Evolutionary conservation across 2,797 vertebrate species (phyloP).

Genomic region (Peromyscus eremicus): DNA sequence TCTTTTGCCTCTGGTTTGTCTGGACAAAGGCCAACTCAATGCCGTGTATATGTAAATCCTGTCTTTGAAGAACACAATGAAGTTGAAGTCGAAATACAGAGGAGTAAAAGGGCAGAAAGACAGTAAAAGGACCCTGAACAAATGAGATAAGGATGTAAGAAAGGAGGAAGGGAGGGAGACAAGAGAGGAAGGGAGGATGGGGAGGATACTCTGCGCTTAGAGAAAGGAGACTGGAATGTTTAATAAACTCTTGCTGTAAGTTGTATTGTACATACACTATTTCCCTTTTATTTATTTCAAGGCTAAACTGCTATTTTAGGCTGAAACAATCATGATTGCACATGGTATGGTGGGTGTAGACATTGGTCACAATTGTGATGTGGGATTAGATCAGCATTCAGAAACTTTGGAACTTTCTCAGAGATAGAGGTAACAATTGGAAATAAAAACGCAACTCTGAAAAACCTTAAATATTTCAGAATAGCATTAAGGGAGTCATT

Average conservation of each 20-base stretch:
- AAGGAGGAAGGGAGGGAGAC: rapidly evolving
- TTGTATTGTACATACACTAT: constrained; percentile 75
- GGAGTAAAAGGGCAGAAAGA: constrained; percentile 50
- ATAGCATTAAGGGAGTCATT: constrained; percentile 38
- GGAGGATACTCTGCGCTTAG: neutral
- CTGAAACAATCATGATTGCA: constrained; percentile 65
- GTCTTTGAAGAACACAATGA: neutral
- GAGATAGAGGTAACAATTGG: constrained; percentile 14
- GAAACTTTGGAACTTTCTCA: constrained; percentile 53
- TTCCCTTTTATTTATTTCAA: constrained; percentile 77
- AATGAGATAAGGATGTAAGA: neutral
- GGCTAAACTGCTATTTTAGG: constrained; percentile 77
- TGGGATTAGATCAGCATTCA: constrained; percentile 10
- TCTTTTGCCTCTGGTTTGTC: neutral
- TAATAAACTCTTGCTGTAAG: constrained; percentile 74
- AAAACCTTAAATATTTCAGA: constrained; percentile 32
- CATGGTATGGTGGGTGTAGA: neutral
- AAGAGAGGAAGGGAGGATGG: neutral
- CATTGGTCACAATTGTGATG: neutral
- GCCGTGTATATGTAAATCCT: neutral
- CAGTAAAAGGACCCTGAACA: neutral
- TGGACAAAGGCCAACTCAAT: neutral
- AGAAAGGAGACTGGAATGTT: constrained; percentile 71
- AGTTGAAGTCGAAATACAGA: neutral
- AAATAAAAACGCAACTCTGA: neutral